These are phyloP conservation scores for Trissolcus brochymenae DNA, from an alignment of 2,888 invertebrate genomes.

Conservation along the genomic window DNA sequence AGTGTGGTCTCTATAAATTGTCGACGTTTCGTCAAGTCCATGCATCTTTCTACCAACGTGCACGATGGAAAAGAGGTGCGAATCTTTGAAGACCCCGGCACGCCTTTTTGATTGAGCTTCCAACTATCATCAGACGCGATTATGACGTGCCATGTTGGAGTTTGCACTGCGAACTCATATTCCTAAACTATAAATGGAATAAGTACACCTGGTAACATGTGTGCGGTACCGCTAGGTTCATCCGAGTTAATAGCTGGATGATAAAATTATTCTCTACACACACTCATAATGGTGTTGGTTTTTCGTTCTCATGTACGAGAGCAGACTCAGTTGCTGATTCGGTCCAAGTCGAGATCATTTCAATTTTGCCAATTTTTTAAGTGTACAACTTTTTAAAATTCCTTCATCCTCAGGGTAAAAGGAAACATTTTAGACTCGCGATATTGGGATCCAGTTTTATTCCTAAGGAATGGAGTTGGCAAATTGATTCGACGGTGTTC, in stretches of 20 bases:
- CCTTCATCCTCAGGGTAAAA: too few species aligned
- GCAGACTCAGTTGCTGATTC: too few species aligned
- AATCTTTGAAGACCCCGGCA: background rate
- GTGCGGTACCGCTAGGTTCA: constrained; percentile 48
- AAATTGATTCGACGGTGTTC: background rate
- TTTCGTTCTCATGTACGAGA: too few species aligned
- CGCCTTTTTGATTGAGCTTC: background rate
- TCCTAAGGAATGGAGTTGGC: background rate
- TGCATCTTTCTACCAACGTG: background rate
- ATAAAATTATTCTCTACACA: constrained; percentile 31
- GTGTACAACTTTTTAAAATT: too few species aligned
- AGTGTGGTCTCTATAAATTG: constrained; percentile 13
- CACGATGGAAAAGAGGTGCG: background rate
- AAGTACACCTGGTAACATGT: constrained; percentile 44
- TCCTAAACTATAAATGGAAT: constrained; percentile 37
- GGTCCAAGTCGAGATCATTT: too few species aligned
- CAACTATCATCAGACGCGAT: background rate
- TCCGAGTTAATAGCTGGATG: constrained; percentile 36
- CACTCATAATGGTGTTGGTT: constrained; percentile 7
- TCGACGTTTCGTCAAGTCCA: background rate
- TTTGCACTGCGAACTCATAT: background rate
- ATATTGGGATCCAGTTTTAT: background rate
- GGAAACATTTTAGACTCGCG: too few species aligned
- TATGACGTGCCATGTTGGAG: constrained; percentile 34
- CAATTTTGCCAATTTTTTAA: too few species aligned